Conservation (phyloP, 2,797 vertebrate species). For the Leptatherina wallacei region DNA sequence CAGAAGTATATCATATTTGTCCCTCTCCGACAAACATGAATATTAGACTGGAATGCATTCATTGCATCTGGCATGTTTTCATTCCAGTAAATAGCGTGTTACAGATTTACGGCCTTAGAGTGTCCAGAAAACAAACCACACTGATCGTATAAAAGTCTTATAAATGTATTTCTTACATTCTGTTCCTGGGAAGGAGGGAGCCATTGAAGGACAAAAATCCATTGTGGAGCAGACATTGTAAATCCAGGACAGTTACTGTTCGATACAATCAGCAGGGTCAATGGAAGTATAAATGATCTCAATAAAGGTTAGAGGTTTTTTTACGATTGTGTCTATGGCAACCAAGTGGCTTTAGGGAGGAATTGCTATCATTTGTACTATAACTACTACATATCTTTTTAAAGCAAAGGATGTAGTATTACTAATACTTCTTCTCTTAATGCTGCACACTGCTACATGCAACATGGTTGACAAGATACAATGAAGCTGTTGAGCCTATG, state of each 20-base stretch:
- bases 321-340: constrained; percentile 60
- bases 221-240: constrained; percentile 58
- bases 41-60: constrained; percentile 13
- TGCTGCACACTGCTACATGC: neutral
- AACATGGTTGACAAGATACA: neutral
- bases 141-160: constrained; percentile 58
- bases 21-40: neutral
- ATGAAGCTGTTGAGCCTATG: constrained; percentile 10
- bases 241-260: constrained; percentile 80
- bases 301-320: constrained; percentile 74
- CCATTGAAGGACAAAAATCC: constrained; percentile 47
- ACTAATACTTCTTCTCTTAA: neutral
- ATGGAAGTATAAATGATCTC: constrained; percentile 77
- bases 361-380: constrained; percentile 28
- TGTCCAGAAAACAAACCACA: constrained; percentile 48
- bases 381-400: constrained; percentile 16
- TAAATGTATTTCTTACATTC: constrained; percentile 34
- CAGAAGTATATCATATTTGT: neutral
- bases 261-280: constrained; percentile 75
- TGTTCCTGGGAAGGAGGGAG: constrained; percentile 18
- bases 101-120: constrained; percentile 29
- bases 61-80: constrained; percentile 13
- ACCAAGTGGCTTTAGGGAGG: constrained; percentile 53
- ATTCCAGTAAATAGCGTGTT: constrained; percentile 27
- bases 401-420: neutral